A percentile compares a stretch with the other conserved stretches of the same genome.
phyloP scores from a whole-genome alignment of 2,113 vertebrate genomes.

The Oriolus oriolus region DNA sequence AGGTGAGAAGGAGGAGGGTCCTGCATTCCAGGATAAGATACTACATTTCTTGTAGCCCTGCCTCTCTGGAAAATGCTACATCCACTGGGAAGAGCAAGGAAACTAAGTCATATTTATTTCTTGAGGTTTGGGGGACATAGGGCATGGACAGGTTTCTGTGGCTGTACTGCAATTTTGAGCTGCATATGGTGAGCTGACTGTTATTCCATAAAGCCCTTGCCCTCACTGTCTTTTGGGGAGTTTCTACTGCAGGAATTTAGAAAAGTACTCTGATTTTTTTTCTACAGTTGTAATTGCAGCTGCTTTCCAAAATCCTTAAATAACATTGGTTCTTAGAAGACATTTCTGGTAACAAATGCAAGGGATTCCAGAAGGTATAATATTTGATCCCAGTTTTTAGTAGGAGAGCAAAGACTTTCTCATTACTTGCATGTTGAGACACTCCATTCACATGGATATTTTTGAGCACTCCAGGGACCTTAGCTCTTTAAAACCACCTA shows the following conservation, averaged over 20 bases:
- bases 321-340: not conserved
- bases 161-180: not conserved
- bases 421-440: not conserved
- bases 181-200: not conserved
- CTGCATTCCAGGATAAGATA: not conserved
- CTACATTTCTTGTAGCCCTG: not conserved
- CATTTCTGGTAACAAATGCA: not conserved
- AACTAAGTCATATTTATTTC: not conserved
- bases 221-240: not conserved
- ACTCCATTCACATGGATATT: not conserved
- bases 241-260: not conserved
- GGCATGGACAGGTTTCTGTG: not conserved
- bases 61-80: not conserved
- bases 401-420: not conserved
- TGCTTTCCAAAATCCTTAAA: not conserved
- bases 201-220: not conserved
- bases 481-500: not conserved
- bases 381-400: not conserved
- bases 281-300: not conserved
- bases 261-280: not conserved
- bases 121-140: rapidly evolving
- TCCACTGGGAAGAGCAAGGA: not conserved
- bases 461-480: not conserved
- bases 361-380: not conserved
- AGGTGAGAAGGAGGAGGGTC: not conserved